phyloP scores from a whole-genome alignment of 1,140 invertebrate genomes.

The Sarcophaga peregrina region DNA sequence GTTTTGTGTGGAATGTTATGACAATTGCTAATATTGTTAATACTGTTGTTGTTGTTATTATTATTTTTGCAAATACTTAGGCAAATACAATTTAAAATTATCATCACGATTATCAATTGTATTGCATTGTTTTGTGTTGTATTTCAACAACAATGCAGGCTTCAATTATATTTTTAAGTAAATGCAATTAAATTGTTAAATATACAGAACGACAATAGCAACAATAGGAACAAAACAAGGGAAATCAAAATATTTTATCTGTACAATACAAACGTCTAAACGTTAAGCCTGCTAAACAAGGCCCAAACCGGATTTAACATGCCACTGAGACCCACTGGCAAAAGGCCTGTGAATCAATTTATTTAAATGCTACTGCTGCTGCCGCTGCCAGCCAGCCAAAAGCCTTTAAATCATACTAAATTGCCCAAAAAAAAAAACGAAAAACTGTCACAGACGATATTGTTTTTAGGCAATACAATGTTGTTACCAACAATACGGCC shows the following conservation, averaged over 20 bases:
- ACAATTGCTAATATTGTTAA: too few species aligned
- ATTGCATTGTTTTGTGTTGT: too few species aligned
- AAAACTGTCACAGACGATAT: slow-evolving; percentile 29
- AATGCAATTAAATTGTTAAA: slow-evolving; percentile 37
- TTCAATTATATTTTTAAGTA: slow-evolving; percentile 10
- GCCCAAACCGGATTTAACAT: too few species aligned
- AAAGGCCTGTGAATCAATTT: background rate
- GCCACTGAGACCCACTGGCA: too few species aligned
- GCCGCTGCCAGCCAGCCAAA: too few species aligned
- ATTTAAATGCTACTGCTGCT: slow-evolving; percentile 35
- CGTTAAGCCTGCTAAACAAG: too few species aligned
- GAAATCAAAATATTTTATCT: too few species aligned
- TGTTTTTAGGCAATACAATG: slow-evolving; percentile 4
- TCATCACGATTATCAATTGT: slow-evolving; percentile 25
- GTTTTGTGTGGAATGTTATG: too few species aligned
- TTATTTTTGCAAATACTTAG: background rate
- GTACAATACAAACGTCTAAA: too few species aligned
- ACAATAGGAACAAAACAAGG: too few species aligned
- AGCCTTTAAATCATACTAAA: slow-evolving; percentile 39
- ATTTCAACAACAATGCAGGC: background rate
- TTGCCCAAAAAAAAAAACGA: background rate
- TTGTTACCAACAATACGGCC: background rate
- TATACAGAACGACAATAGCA: background rate
- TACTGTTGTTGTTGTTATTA: background rate
- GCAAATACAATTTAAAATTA: slow-evolving; percentile 12